Evolutionary conservation across 37 sponge, comb jelly and placozoan species (phyloP), one percentile per base, ranked within the genome.

Genomic region (Diacarnus erythraeanus): DNA sequence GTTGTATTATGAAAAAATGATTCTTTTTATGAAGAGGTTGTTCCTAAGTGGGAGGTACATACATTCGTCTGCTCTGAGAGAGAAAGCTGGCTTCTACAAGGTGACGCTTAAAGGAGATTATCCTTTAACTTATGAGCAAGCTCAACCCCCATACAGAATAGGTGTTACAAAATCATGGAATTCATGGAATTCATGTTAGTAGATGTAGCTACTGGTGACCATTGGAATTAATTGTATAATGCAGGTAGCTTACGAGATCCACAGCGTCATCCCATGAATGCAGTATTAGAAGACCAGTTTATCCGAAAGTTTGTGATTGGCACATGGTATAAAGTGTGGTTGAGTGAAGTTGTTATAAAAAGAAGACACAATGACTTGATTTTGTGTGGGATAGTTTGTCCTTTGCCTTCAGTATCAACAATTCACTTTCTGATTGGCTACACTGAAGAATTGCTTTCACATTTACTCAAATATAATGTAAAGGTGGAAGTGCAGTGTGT

Each of bases 341-440:
- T 84, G 42, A 77, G 78, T 36, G 85, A 84, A 42, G 85, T 84
- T 51, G 85, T 84, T 25, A 77, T 84, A 44, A 84, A 84, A 72
- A 39, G 85, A n/a, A 41, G 57, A 0, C 85, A 84, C 63, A 84
- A 77, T 37, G 51, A 72, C 63, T 39, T 84, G 43, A 57, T 44
- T 17, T 33, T 84, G 9, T 75, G 76, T 61, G 78, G 78, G 26
- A 77, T 84, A 3, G 72, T 77, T 27, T 84, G 78, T 64, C 85
- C 85, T 35, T 74, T 84, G 44, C 85, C 85, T 9, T 76, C 77
- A 2, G 29, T 72, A 9, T 30, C 26, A 3, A 41, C 72, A n/a
- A 61, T 77, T 30, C 77, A 84, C 42, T 84, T 78, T 54, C 85
- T 84, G 22, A 78, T 42, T n/a, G 78, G 78, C 71, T 84, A 84